These are phyloP conservation scores for Cheirogaleus major DNA, from an alignment of 2,797 vertebrate genomes.

Conservation along the genomic window DNA sequence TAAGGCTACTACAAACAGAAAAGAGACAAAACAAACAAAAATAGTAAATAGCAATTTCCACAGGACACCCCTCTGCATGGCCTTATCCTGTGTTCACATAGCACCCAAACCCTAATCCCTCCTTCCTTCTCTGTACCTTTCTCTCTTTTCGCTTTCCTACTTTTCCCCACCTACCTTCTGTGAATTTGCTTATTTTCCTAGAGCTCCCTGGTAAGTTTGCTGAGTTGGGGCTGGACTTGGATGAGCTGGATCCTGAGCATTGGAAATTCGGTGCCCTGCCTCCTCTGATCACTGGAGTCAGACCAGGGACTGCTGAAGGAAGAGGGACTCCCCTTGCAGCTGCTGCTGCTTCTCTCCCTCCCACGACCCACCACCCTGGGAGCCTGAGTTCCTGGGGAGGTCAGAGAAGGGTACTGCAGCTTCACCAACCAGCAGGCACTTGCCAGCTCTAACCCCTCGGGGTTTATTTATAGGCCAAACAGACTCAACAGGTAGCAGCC, in stretches of 20 bases:
- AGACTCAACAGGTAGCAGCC: background rate
- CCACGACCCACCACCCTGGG: background rate
- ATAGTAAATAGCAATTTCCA: background rate
- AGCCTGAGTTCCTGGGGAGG: background rate
- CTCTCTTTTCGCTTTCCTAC: background rate
- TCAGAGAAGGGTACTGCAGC: background rate
- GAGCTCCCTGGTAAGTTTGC: background rate
- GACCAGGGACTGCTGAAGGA: background rate
- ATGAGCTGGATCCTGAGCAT: background rate
- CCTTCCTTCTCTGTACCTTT: background rate
- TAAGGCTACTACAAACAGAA: background rate
- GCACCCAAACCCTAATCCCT: too few species aligned
- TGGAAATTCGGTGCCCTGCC: background rate
- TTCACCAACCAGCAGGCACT: background rate
- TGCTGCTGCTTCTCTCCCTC: background rate
- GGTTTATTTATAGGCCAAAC: slow-evolving; percentile 29
- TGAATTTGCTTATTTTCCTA: background rate
- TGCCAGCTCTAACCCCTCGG: background rate
- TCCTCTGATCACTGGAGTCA: background rate
- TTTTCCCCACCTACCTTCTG: background rate
- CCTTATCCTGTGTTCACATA: background rate
- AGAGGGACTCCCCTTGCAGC: background rate
- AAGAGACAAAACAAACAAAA: background rate
- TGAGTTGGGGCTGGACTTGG: background rate
- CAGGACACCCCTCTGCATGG: background rate